These are phyloP conservation scores for Pollachius pollachius DNA, from an alignment of 2,113 vertebrate species.

Conservation along the genomic window DNA sequence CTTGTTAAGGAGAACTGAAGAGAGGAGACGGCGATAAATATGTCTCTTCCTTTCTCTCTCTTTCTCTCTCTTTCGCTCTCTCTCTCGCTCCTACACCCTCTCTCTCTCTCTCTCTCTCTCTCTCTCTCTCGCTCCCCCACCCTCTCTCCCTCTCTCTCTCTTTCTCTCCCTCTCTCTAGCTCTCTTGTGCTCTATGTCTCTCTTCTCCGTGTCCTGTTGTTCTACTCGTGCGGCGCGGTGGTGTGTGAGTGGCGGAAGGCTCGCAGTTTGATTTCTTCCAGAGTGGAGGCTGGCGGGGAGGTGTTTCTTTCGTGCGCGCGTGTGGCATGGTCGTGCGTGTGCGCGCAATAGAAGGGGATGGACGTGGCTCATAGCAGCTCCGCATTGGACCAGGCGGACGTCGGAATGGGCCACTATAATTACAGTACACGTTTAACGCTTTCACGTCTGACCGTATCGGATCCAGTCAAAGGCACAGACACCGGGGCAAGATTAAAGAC, in stretches of 20 bases:
- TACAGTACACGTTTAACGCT: slow-evolving; percentile 80
- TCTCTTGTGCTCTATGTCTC: slow-evolving; percentile 6
- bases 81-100: neutral
- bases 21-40: neutral
- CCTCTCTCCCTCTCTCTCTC: neutral
- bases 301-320: slow-evolving; percentile 27
- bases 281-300: slow-evolving; percentile 61
- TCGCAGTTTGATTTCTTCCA: slow-evolving; percentile 76
- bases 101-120: neutral
- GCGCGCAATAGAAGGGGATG: slow-evolving; percentile 19
- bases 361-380: slow-evolving; percentile 53
- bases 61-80: no score
- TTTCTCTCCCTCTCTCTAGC: neutral
- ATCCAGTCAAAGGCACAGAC: slow-evolving; percentile 20
- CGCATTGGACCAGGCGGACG: slow-evolving; percentile 75
- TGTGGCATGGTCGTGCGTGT: slow-evolving; percentile 4
- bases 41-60: neutral
- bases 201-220: slow-evolving; percentile 32
- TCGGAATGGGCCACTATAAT: slow-evolving; percentile 60
- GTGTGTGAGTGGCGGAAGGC: slow-evolving; percentile 58
- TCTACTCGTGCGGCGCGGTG: slow-evolving; percentile 44
- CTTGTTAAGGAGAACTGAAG: slow-evolving; percentile 4
- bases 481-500: neutral
- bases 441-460: slow-evolving; percentile 28
- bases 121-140: neutral